Conservation (phyloP, 92 coral and sea anemone species). For the Pocillopora meandrina region DNA sequence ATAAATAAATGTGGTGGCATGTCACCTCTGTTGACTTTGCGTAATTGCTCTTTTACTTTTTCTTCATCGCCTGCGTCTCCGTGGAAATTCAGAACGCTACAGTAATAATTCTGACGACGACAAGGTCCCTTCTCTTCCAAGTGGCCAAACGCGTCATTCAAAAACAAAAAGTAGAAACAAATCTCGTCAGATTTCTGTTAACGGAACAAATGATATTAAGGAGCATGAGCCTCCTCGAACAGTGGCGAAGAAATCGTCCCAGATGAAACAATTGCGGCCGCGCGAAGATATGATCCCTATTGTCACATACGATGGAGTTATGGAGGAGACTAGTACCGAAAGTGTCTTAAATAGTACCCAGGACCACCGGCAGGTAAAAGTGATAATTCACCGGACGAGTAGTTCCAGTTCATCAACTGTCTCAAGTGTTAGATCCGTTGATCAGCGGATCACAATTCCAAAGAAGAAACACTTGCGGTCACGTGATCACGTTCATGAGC, state of each 20-base stretch:
- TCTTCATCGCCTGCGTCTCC: background rate
- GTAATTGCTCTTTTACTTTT: background rate
- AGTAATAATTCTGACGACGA: background rate
- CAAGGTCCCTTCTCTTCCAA: background rate
- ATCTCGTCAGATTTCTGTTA: background rate
- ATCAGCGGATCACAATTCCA: background rate
- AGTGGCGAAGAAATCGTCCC: background rate
- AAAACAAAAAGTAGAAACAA: background rate
- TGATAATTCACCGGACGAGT: constrained; percentile 29
- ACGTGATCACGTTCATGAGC: background rate
- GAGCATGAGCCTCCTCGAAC: background rate
- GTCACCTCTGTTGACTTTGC: too few species aligned
- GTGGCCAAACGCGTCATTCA: background rate
- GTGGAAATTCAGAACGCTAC: background rate
- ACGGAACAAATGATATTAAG: background rate
- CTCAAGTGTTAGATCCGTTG: constrained; percentile 36
- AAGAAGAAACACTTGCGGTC: background rate
- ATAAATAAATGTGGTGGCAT: too few species aligned
- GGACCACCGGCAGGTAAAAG: constrained; percentile 33
- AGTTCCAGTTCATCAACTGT: constrained; percentile 37
- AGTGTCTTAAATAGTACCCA: background rate
- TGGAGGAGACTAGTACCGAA: constrained; percentile 2
- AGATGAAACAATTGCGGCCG: background rate
- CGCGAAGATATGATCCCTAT: constrained; percentile 12
- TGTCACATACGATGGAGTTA: constrained; percentile 30